Conservation (phyloP, 2,113 vertebrate species). For the Ginglymostoma cirratum region DNA sequence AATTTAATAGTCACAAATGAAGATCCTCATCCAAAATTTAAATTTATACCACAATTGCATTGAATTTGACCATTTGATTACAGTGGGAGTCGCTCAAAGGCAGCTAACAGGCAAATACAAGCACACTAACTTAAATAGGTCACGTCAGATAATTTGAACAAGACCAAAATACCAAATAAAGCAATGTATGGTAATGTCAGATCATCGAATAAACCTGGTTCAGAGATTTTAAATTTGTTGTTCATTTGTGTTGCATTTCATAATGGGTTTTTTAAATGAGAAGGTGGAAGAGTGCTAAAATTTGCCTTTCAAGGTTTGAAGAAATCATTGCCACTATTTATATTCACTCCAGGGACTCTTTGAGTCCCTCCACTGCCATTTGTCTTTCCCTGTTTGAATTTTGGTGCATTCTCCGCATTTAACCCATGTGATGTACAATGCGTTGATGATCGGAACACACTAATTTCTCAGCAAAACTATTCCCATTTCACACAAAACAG, state of each 20-base stretch:
- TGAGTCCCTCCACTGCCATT: not conserved
- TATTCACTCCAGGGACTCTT: not conserved
- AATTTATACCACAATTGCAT: not conserved
- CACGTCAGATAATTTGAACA: not conserved
- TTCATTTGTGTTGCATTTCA: not conserved
- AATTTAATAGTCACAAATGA: not conserved
- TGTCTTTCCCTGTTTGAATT: not conserved
- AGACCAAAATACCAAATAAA: not conserved
- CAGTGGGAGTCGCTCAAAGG: not conserved
- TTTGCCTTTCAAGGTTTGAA: not conserved
- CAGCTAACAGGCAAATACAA: not conserved
- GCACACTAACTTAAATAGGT: not conserved
- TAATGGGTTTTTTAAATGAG: not conserved
- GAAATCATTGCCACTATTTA: not conserved
- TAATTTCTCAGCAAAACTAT: not conserved
- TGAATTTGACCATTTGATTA: not conserved
- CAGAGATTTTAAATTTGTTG: not conserved
- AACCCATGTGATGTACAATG: not conserved
- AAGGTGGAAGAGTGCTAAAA: not conserved
- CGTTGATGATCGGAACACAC: not conserved
- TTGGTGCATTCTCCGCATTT: not conserved
- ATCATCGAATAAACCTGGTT: not conserved
- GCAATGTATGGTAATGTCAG: not conserved
- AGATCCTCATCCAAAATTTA: not conserved
- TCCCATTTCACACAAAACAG: not conserved